Evolutionary conservation across 2,113 vertebrate genomes (phyloP).

Genomic region (Microcebus lehilahytsara): DNA sequence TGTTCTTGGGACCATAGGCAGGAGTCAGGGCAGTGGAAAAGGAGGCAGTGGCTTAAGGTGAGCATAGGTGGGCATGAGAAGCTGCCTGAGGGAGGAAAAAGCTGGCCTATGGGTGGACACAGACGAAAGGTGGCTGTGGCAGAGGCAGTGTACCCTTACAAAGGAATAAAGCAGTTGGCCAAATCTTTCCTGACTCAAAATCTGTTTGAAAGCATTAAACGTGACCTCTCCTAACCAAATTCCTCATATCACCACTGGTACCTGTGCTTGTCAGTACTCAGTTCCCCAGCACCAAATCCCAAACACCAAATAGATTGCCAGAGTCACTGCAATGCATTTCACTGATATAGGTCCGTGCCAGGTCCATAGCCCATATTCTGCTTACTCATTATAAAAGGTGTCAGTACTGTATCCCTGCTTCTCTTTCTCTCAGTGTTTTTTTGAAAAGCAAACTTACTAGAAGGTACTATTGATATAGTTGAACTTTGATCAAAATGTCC

Average conservation of each 20-base stretch:
- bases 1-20: neutral
- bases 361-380: neutral
- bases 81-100: neutral
- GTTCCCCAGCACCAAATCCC: neutral
- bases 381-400: neutral
- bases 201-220: neutral
- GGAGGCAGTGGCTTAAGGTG: neutral
- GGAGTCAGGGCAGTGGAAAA: neutral
- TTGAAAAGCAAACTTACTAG: neutral
- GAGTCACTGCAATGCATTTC: neutral
- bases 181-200: neutral
- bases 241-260: neutral
- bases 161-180: neutral
- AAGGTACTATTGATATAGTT: neutral
- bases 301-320: neutral
- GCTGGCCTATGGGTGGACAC: neutral
- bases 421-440: neutral
- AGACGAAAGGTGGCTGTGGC: neutral
- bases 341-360: fast-evolving
- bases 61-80: fast-evolving
- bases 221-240: neutral
- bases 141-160: neutral
- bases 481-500: neutral
- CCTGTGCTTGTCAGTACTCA: neutral
- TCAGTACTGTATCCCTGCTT: neutral